phyloP scores from a whole-genome alignment of 2,888 invertebrate species.

The Lasioglossum leucozonium region DNA sequence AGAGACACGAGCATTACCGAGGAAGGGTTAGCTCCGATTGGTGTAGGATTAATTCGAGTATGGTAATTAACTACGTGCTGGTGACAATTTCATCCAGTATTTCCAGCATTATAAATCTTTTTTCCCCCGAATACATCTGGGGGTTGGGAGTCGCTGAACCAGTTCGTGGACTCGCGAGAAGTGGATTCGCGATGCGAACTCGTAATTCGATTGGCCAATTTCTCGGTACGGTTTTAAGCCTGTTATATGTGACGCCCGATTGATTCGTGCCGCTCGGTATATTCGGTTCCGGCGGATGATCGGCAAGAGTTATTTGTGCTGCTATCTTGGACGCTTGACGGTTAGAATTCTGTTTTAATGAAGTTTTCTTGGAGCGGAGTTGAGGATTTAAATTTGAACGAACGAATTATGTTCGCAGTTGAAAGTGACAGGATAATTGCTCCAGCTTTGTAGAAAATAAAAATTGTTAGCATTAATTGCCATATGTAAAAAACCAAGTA shows the following conservation, averaged over 20 bases:
- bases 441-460: too few species aligned
- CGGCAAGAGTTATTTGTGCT: neutral
- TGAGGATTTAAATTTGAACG: neutral
- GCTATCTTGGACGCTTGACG: neutral
- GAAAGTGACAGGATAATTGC: neutral
- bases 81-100: neutral
- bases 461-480: too few species aligned
- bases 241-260: neutral
- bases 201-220: constrained; percentile 10
- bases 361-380: neutral
- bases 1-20: neutral
- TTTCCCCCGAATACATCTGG: neutral
- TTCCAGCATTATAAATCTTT: neutral
- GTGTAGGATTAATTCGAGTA: neutral
- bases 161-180: neutral
- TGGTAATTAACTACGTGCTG: too few species aligned
- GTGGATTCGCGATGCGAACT: neutral
- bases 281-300: neutral
- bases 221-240: constrained; percentile 13
- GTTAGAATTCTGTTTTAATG: neutral
- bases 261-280: neutral
- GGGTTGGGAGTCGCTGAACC: neutral
- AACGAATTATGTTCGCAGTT: neutral
- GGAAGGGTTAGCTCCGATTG: neutral
- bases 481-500: too few species aligned